A percentile compares a stretch with the other conserved stretches of the same genome.
Evolutionary conservation across 2,113 vertebrate genomes (phyloP).

Genomic region (Oryctolagus cuniculus): mOryCun1.1 NC_091438.1:91638001-91638500

Average conservation of each 20-base stretch:
- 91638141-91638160: slow-evolving; percentile 20
- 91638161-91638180: neutral
- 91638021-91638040: neutral
- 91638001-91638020: slow-evolving; percentile 38
- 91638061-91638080: slow-evolving; percentile 45
- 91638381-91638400: neutral
- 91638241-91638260: neutral
- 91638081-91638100: slow-evolving; percentile 27
- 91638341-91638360: neutral
- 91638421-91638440: neutral
- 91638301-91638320: neutral
- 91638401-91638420: neutral
- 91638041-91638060: slow-evolving; percentile 49
- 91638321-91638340: neutral
- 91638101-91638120: slow-evolving; percentile 66
- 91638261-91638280: neutral
- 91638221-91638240: neutral
- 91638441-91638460: neutral
- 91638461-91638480: neutral
- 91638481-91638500: neutral
- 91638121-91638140: slow-evolving; percentile 41
- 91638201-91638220: neutral
- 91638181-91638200: slow-evolving; percentile 25
- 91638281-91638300: neutral
- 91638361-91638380: neutral